phyloP scores from a whole-genome alignment of 2,113 vertebrate genomes.

The Genyomyrus donnyi region DNA sequence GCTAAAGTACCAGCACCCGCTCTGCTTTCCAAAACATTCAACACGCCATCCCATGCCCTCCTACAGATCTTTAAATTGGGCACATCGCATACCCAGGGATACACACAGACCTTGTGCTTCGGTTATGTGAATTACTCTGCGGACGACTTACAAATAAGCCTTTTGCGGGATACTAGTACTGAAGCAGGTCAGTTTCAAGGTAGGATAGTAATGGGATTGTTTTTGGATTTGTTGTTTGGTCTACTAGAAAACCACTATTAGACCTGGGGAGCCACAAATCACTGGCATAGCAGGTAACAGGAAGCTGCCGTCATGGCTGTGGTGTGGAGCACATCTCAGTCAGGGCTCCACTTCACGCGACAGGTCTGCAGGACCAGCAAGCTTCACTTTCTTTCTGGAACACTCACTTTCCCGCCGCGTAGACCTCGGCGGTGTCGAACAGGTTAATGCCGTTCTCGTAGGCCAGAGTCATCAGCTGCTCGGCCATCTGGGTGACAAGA shows the following conservation, averaged over 20 bases:
- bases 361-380: neutral
- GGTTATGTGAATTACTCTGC: neutral
- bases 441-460: conserved; percentile 99
- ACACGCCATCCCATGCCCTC: neutral
- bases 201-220: neutral
- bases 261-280: neutral
- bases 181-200: neutral
- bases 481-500: conserved; percentile 74
- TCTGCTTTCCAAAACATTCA: neutral
- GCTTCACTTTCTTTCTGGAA: neutral
- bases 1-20: neutral
- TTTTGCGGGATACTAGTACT: neutral
- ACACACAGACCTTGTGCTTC: neutral
- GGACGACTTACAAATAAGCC: neutral
- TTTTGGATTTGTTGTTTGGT: neutral
- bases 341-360: neutral
- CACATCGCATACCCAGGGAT: neutral
- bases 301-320: neutral
- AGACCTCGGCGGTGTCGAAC: conserved; percentile 96
- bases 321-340: neutral
- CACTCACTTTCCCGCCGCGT: conserved; percentile 95
- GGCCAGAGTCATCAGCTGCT: conserved; percentile 95
- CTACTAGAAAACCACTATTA: no score
- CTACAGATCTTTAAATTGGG: neutral
- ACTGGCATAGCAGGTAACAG: neutral